Evolutionary conservation across 2,113 vertebrate genomes (phyloP).

Genomic region (Philantomba maxwellii): DNA sequence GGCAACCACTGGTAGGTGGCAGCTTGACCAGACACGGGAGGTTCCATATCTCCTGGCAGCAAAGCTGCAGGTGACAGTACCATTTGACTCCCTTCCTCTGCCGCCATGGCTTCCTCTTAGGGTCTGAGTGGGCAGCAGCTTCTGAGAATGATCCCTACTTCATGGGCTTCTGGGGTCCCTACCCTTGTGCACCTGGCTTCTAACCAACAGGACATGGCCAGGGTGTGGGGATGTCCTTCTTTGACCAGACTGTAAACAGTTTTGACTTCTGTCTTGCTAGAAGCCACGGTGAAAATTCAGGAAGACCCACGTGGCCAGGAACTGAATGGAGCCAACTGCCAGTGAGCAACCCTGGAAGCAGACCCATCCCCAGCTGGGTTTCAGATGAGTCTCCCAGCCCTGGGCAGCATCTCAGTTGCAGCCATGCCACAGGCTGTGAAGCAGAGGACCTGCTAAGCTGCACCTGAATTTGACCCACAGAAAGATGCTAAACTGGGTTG

Average conservation of each 20-base stretch:
- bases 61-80: neutral
- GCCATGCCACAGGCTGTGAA: neutral
- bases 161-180: neutral
- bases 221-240: neutral
- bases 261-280: neutral
- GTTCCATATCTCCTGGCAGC: neutral
- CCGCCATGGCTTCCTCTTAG: rapidly evolving
- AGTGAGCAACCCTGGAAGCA: neutral
- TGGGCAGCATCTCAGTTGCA: neutral
- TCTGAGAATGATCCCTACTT: neutral
- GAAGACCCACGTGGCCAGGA: neutral
- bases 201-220: too few species aligned
- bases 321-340: neutral
- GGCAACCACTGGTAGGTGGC: neutral
- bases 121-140: too few species aligned
- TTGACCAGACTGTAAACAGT: neutral
- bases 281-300: neutral
- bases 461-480: neutral
- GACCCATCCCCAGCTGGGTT: neutral
- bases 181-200: neutral
- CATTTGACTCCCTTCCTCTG: neutral
- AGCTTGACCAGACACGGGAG: neutral
- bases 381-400: neutral
- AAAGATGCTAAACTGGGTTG: neutral
- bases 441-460: neutral